Evolutionary conservation across 2,797 vertebrate genomes (phyloP), one percentile per base, ranked within the genome.

Genomic region (Apogon talboti): DNA sequence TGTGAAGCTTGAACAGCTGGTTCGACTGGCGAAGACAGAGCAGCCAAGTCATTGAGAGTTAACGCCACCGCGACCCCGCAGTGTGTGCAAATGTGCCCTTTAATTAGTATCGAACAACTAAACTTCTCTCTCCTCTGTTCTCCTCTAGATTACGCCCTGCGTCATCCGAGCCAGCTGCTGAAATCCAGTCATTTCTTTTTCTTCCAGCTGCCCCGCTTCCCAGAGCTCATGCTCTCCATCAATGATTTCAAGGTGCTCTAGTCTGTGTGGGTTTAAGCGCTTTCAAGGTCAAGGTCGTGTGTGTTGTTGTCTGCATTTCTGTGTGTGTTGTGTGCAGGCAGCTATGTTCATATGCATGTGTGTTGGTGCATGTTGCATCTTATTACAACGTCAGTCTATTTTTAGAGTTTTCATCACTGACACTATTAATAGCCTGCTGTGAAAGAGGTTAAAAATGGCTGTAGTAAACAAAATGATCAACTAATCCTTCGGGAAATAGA

Each of bases 151-250:
- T 99, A 98, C 74, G 94, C 96, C 71, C 94, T 98, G 83, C 95
- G 92, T 84, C 95, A 97, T 88, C 97, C 97, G 74, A 95, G 95
- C 87, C 97, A 99, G 94, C 92, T 99, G 92, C 95, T 98, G 90
- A 99, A 97, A 91, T 99, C 95, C 88, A 96, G 96, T 86, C 95
- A 95, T 91, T 98, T 95, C 92, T 99, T 98, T 91, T 98, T 99
- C 94, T 99, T 98, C 94, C 98, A 99, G 95, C 94, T 99, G 92
- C 96, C 97, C 66, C 92, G 95, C 91, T 95, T 99, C 86, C 97
- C 98, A 16, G 98, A 99, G 92, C 94, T 99, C 90, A 98, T 97
- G 95, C 95, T 98, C 89, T 96, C 96, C 91, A 95, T 99, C 94
- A 96, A 98, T 86, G 98, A 99, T 92, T 99, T 97, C 93, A 96